These are phyloP conservation scores for Notechis scutatus DNA, from an alignment of 2,113 vertebrate genomes.

Conservation along the genomic window DNA sequence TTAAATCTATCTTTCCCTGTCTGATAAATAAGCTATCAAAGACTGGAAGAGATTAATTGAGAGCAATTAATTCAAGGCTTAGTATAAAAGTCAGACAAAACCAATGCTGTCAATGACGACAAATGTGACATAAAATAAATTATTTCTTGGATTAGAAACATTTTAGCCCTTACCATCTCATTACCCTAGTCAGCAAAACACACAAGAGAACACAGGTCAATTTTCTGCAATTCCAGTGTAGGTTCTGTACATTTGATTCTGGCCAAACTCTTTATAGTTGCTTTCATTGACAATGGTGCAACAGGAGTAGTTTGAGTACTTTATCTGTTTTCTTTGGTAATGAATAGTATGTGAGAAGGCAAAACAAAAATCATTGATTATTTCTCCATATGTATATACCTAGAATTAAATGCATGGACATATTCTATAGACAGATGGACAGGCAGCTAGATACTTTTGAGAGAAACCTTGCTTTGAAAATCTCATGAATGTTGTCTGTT, in stretches of 20 bases:
- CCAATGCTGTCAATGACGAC: conserved; percentile 66
- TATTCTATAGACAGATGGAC: background rate
- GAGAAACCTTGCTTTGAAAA: background rate
- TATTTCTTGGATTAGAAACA: conserved; percentile 35
- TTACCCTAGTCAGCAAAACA: conserved; percentile 28
- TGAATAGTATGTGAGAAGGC: background rate
- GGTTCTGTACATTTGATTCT: background rate
- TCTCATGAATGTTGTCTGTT: background rate
- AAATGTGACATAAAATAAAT: conserved; percentile 61
- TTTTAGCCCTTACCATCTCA: conserved; percentile 23
- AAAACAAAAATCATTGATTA: background rate
- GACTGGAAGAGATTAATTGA: conserved; percentile 79
- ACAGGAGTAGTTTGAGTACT: background rate
- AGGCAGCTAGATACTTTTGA: background rate
- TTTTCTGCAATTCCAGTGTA: background rate
- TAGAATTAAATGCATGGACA: background rate
- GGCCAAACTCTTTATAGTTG: background rate
- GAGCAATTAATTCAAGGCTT: conserved; percentile 76
- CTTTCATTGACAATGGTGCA: background rate
- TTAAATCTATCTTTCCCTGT: conserved; percentile 81
- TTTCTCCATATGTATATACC: background rate
- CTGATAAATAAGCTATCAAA: conserved; percentile 89
- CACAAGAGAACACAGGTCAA: conserved; percentile 6
- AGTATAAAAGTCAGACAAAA: conserved; percentile 69
- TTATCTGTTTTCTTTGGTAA: background rate